phyloP scores from a whole-genome alignment of 2,888 invertebrate genomes.

The Drosophila paranaensis region DNA sequence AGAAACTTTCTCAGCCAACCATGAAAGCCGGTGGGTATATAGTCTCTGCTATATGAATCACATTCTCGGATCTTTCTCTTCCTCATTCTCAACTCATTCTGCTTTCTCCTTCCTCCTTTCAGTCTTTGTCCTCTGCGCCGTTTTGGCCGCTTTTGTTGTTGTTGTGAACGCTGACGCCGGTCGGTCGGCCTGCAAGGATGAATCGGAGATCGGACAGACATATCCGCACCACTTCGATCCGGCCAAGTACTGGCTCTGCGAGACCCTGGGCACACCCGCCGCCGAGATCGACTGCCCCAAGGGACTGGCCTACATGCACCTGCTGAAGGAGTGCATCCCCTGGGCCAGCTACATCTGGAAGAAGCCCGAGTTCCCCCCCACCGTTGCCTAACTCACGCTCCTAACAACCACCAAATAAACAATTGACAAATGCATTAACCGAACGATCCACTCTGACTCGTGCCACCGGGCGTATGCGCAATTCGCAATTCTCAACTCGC shows the following conservation, averaged over 20 bases:
- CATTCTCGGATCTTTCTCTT: background rate
- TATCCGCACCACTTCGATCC: constrained; percentile 82
- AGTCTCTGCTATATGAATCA: background rate
- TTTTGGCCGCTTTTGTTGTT: constrained; percentile 59
- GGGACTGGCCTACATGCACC: constrained; percentile 80
- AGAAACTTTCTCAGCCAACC: constrained; percentile 50
- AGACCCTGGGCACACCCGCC: constrained; percentile 65
- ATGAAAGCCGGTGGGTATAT: constrained; percentile 65
- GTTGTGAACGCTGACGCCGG: constrained; percentile 67
- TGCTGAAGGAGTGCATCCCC: constrained; percentile 80
- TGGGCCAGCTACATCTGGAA: constrained; percentile 83
- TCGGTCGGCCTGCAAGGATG: constrained; percentile 81
- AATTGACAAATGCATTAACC: constrained; percentile 34
- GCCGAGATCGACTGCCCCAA: constrained; percentile 71
- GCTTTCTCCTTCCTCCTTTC: background rate
- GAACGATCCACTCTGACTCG: constrained; percentile 1
- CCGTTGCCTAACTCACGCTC: constrained; percentile 63
- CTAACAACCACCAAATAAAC: constrained; percentile 17
- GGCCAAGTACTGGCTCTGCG: constrained; percentile 82
- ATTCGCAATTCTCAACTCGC: too few relatives aligned
- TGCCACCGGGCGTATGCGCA: constrained; percentile 31
- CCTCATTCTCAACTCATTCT: background rate
- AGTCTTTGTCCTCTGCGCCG: constrained; percentile 57
- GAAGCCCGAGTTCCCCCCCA: constrained; percentile 78
- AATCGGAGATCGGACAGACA: constrained; percentile 72